phyloP scores from a whole-genome alignment of 2,113 vertebrate genomes.

The Indicator indicator region DNA sequence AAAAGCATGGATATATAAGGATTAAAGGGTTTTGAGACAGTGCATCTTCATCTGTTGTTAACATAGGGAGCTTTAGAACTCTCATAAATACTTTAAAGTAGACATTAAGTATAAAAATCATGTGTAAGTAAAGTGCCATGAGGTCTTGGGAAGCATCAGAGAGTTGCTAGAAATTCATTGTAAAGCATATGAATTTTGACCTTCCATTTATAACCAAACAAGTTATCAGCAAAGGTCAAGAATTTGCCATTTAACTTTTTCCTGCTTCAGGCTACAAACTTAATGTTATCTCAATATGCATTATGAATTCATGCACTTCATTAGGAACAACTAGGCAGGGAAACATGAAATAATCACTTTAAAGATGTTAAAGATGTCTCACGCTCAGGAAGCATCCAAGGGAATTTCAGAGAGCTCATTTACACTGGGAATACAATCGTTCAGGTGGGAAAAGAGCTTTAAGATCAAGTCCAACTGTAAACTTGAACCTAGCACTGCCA shows the following conservation, averaged over 20 bases:
- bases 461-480: background rate
- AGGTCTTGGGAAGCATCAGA: background rate
- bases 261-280: conserved; percentile 1
- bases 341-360: background rate
- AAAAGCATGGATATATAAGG: background rate
- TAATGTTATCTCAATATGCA: background rate
- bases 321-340: conserved; percentile 1
- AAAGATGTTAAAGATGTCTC: background rate
- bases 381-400: background rate
- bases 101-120: conserved; percentile 24
- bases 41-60: background rate
- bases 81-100: background rate
- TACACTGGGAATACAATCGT: background rate
- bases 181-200: conserved; percentile 12
- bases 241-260: background rate
- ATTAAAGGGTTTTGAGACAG: background rate
- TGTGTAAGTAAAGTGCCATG: background rate
- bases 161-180: background rate
- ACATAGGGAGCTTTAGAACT: background rate
- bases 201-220: background rate
- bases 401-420: background rate
- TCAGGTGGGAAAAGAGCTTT: background rate
- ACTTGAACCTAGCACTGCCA: background rate
- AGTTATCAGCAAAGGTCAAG: background rate
- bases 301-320: background rate